Evolutionary conservation across 1,140 invertebrate species (phyloP).

Genomic region (Oreohelix idahoensis): DNA sequence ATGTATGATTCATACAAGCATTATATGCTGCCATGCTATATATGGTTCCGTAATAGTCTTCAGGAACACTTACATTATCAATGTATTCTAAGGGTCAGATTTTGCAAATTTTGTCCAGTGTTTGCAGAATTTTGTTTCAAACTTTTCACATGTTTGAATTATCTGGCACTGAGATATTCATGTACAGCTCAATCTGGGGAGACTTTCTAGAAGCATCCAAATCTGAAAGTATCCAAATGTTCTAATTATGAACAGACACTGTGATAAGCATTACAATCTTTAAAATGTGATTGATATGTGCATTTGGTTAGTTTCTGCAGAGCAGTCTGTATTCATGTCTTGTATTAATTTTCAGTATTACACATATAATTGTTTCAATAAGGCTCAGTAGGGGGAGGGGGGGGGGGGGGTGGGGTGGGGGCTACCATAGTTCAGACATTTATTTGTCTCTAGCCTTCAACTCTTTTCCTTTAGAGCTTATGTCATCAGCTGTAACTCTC

Average conservation of each 20-base stretch:
- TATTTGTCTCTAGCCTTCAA: too few species aligned
- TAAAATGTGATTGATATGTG: background rate
- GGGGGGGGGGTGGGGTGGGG: too few species aligned
- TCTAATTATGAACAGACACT: slow-evolving; percentile 17
- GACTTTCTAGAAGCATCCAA: background rate
- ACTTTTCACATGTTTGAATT: background rate
- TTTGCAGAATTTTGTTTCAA: background rate
- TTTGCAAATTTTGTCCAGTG: background rate
- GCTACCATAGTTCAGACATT: too few species aligned
- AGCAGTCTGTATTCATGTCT: background rate
- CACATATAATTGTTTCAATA: too few species aligned
- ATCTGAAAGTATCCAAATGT: background rate
- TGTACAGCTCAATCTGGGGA: background rate
- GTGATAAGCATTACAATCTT: slow-evolving; percentile 5
- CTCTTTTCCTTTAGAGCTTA: too few species aligned
- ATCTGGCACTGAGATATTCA: background rate
- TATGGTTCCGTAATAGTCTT: background rate
- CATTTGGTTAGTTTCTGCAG: background rate
- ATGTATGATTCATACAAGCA: background rate
- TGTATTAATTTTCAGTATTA: background rate
- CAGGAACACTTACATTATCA: background rate
- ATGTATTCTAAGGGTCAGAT: background rate
- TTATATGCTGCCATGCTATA: background rate
- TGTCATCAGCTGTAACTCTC: too few species aligned
- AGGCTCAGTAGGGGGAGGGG: too few species aligned